These are phyloP conservation scores for Hymenopus coronatus DNA, from an alignment of 2,888 invertebrate genomes.

Conservation along the genomic window DNA sequence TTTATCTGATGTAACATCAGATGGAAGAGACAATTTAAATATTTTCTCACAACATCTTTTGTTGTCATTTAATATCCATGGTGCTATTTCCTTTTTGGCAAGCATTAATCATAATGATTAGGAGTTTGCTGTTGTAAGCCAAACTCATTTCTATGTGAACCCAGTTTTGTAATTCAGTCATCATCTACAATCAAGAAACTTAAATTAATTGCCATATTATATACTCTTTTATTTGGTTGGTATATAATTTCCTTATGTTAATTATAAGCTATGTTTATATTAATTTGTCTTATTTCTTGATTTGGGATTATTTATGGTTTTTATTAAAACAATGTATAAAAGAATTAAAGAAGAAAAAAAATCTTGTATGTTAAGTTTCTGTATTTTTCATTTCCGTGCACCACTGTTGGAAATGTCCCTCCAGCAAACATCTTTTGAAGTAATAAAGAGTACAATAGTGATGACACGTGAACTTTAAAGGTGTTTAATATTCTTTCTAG, in stretches of 20 bases:
- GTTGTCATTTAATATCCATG: neutral
- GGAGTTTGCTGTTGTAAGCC: neutral
- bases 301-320: slow-evolving; percentile 25
- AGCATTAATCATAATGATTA: neutral
- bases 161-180: slow-evolving; percentile 13
- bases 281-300: slow-evolving; percentile 17
- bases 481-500: neutral
- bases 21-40: neutral
- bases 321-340: slow-evolving; percentile 25
- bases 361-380: neutral
- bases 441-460: slow-evolving; percentile 21
- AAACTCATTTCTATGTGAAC: slow-evolving; percentile 23
- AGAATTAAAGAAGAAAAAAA: slow-evolving; percentile 20
- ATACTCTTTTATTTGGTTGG: slow-evolving; percentile 28
- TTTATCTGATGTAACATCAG: neutral
- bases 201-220: slow-evolving; percentile 30
- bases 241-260: slow-evolving; percentile 21
- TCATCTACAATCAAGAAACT: slow-evolving; percentile 24
- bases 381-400: slow-evolving; percentile 1
- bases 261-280: slow-evolving; percentile 23
- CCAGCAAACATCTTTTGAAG: neutral
- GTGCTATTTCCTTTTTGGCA: neutral
- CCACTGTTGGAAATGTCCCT: neutral
- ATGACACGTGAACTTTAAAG: neutral
- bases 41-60: neutral